Evolutionary conservation across 2,113 vertebrate species (phyloP).

Genomic region (Pluvianellus socialis): DNA sequence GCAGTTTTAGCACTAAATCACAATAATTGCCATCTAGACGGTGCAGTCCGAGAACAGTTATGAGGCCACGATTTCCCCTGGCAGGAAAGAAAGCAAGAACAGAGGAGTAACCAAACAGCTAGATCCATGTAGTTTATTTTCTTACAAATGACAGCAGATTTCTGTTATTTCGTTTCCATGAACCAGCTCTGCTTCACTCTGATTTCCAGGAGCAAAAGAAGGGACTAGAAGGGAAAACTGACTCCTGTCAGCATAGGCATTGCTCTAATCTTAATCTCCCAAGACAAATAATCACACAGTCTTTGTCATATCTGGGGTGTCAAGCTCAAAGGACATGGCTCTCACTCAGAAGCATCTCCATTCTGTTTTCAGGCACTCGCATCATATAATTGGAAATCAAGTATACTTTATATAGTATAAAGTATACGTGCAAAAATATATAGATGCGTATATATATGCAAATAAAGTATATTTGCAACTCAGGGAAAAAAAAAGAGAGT

Average conservation of each 20-base stretch:
- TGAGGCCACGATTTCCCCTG: not conserved
- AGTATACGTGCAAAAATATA: no score
- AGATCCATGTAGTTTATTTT: not conserved
- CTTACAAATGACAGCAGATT: not conserved
- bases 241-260: not conserved
- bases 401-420: no score
- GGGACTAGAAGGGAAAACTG: not conserved
- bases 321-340: not conserved
- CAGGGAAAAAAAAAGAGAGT: no score
- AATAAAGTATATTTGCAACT: no score
- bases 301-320: accelerated
- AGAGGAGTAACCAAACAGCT: not conserved
- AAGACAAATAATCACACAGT: not conserved
- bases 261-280: not conserved
- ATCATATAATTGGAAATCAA: not conserved
- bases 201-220: not conserved
- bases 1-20: not conserved
- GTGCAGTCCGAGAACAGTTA: not conserved
- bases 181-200: not conserved
- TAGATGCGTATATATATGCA: no score
- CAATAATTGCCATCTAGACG: not conserved
- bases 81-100: not conserved
- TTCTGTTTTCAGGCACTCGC: not conserved
- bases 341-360: not conserved
- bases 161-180: not conserved